phyloP scores from a whole-genome alignment of 1,140 invertebrate genomes.

The roundworm (Caenorhabditis elegans) region DNA sequence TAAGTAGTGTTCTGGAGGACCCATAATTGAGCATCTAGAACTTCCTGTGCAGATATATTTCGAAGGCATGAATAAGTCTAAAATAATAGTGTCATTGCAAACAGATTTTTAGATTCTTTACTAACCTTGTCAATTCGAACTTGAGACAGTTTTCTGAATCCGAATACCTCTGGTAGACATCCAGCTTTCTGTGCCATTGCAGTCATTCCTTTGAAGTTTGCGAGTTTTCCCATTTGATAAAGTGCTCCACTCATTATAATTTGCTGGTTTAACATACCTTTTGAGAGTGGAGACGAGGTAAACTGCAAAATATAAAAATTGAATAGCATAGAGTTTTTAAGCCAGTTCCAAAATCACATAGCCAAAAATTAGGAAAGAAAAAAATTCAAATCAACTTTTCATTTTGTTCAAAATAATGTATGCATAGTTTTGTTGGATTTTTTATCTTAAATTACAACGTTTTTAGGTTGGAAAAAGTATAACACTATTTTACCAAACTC shows the following conservation, averaged over 20 bases:
- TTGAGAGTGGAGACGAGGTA: neutral
- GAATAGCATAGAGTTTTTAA: too few relatives aligned
- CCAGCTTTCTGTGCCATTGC: neutral
- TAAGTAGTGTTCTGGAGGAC: neutral
- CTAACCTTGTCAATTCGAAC: neutral
- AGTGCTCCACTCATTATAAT: neutral
- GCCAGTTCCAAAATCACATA: too few relatives aligned
- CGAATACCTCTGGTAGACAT: neutral
- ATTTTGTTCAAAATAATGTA: too few relatives aligned
- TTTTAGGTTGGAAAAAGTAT: too few relatives aligned
- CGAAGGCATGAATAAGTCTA: neutral
- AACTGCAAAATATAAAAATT: neutral
- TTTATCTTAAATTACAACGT: too few relatives aligned
- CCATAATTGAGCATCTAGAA: neutral
- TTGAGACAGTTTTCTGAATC: neutral
- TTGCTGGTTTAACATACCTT: neutral
- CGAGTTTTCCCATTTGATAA: neutral
- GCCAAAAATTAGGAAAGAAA: too few relatives aligned
- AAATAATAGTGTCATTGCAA: neutral
- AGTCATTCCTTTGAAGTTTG: neutral
- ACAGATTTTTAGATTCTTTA: too few relatives aligned
- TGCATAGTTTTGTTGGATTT: too few relatives aligned
- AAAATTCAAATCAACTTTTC: too few relatives aligned
- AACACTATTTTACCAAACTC: neutral
- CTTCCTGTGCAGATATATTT: neutral